A percentile compares a stretch with the other conserved stretches of the same genome.
Conservation (phyloP, 2,113 vertebrate genomes). For the Paradoxurus hermaphroditus region DNA sequence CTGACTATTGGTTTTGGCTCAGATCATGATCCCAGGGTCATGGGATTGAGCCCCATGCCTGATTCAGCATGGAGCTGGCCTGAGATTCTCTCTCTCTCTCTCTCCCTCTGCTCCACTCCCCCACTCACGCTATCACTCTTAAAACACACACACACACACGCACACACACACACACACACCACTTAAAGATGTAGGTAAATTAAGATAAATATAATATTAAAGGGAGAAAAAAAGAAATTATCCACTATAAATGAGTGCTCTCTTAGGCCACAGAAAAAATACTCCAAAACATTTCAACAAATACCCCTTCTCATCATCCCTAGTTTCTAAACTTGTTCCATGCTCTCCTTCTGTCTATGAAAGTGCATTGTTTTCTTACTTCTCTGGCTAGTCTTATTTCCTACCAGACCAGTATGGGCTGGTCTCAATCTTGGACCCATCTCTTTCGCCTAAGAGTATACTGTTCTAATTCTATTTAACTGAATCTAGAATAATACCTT, state of each 20-base stretch:
- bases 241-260: neutral
- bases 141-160: too few species aligned
- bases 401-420: neutral
- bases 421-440: neutral
- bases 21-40: too few species aligned
- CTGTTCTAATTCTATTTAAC: neutral
- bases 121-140: too few species aligned
- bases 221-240: neutral
- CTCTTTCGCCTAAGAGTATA: neutral
- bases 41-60: too few species aligned
- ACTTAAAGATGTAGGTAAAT: neutral
- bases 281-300: neutral
- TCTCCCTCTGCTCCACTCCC: too few species aligned
- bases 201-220: neutral
- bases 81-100: too few species aligned
- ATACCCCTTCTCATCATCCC: neutral
- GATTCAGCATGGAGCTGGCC: too few species aligned
- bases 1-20: too few species aligned
- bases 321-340: neutral
- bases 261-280: neutral
- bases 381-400: neutral
- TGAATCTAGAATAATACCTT: neutral
- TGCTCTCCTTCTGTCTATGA: neutral
- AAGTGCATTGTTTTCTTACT: neutral
- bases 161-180: too few species aligned